These are phyloP conservation scores for Neuroscelio doddi DNA, from an alignment of 2,888 invertebrate genomes.

Conservation along the genomic window DNA sequence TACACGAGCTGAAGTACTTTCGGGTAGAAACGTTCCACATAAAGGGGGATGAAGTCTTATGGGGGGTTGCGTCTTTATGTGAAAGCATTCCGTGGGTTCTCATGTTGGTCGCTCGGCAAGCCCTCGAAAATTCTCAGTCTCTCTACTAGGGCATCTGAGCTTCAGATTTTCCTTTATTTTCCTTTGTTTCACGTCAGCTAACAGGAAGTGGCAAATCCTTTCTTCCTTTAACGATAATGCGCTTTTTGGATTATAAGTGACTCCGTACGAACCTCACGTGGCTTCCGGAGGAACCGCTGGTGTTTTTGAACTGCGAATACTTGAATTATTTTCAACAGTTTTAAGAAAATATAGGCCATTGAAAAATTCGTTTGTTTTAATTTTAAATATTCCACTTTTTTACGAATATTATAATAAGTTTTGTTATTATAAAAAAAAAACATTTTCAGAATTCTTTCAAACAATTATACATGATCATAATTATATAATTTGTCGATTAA, in stretches of 20 bases:
- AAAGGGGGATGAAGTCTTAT: constrained; percentile 63
- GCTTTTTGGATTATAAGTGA: constrained; percentile 50
- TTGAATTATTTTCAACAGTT: constrained; percentile 35
- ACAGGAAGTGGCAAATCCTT: constrained; percentile 51
- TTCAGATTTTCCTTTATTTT: constrained; percentile 49
- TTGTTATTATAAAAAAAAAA: too few relatives aligned
- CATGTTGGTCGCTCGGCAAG: constrained; percentile 60
- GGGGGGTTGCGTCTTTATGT: constrained; percentile 67
- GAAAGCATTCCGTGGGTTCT: constrained; percentile 68
- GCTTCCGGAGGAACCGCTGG: constrained; percentile 30
- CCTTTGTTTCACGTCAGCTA: constrained; percentile 50
- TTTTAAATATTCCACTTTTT: too few relatives aligned
- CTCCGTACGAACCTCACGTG: constrained; percentile 38
- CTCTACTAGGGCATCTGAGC: constrained; percentile 40
- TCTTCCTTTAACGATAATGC: constrained; percentile 49
- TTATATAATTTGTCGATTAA: too few relatives aligned
- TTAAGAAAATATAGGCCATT: neutral
- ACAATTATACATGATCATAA: too few relatives aligned
- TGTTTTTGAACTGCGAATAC: constrained; percentile 18
- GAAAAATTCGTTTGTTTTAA: too few relatives aligned
- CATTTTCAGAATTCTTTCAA: too few relatives aligned
- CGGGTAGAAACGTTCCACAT: constrained; percentile 59
- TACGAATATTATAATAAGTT: too few relatives aligned
- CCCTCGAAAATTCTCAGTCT: constrained; percentile 56
- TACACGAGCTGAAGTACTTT: constrained; percentile 48